Evolutionary conservation across 2,113 vertebrate species (phyloP).

Genomic region (Gyps fulvus): DNA sequence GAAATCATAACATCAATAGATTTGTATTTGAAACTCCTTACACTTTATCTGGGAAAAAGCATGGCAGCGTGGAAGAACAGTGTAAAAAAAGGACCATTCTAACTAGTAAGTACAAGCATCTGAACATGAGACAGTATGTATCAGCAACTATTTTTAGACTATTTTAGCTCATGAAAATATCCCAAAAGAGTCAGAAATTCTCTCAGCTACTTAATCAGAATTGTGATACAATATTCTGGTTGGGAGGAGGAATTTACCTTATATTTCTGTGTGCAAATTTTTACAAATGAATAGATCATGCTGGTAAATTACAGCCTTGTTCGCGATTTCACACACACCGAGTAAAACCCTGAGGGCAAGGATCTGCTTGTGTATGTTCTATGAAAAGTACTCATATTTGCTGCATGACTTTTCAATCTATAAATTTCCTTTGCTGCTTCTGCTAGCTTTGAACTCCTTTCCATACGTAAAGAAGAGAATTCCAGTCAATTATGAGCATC

Average conservation of each 20-base stretch:
- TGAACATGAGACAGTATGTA: neutral
- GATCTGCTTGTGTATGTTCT: neutral
- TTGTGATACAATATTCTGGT: neutral
- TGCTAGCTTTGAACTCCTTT: conserved; percentile 85
- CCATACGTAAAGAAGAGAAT: conserved; percentile 97
- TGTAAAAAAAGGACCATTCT: conserved; percentile 91
- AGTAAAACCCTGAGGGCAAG: neutral
- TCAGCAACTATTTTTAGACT: neutral
- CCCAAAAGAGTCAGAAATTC: neutral
- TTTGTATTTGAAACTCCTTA: conserved; percentile 97
- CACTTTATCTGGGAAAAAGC: conserved; percentile 94
- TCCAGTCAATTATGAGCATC: conserved; percentile 86
- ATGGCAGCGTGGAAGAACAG: conserved; percentile 93
- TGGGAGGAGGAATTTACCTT: neutral
- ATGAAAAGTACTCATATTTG: neutral
- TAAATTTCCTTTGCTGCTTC: conserved; percentile 1
- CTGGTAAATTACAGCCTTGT: neutral
- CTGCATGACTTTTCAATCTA: neutral
- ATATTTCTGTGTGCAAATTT: neutral
- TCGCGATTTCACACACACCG: neutral
- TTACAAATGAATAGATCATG: neutral
- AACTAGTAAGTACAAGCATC: conserved; percentile 78
- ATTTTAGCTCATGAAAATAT: conserved; percentile 2
- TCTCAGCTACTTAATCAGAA: neutral
- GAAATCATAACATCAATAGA: conserved; percentile 89